Evolutionary conservation across 2,888 invertebrate genomes (phyloP), one percentile per base, ranked within the genome.

Genomic region (Drosophila nr. fundita): DNA sequence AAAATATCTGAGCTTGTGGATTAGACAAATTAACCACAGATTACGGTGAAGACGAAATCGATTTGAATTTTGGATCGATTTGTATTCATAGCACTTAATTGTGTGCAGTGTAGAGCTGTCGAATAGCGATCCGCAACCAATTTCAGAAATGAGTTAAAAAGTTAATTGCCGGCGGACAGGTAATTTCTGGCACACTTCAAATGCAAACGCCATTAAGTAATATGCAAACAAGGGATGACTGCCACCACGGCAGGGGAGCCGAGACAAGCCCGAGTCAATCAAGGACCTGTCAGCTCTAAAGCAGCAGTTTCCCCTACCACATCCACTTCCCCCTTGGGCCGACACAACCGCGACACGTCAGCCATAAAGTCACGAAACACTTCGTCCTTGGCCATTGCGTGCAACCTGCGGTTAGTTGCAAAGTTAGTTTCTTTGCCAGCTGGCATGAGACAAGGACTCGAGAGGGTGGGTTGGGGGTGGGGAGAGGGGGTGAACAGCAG

Each of bases 131-230:
- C 66, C 45, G 60, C 52, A 27, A 63, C 21, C 59, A 77, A 80
- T 72, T 78, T 68, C 58, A 67, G 73, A 27, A 85, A 79, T 85
- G 76, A 87, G 87, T 79, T 89, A 86, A 88, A 88, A 88, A 88
- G 89, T 88, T 88, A 90, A 88, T 88, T 88, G 90, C 79, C 80
- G 73, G 79, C 82, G 89, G 89, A 88, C 87, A 88, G 87, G 87
- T 90, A 88, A 88, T 90, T 90, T 83, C 87, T 79, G 82, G 87
- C 87, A 88, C 87, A 90, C 87, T 90, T 90, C 76, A 79, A 82
- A 80, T 82, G 82, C 82, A 82, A 90, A 78, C 79, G 78, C 89
- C 80, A 90, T 90, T 86, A 88, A 88, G 73, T 88, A 88, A 88
- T 88, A 88, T 88, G 89, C 90, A 88, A 90, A 90, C 89, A 86